These are phyloP conservation scores for Parambassis ranga DNA, from an alignment of 2,797 vertebrate species.

Conservation along the genomic window DNA sequence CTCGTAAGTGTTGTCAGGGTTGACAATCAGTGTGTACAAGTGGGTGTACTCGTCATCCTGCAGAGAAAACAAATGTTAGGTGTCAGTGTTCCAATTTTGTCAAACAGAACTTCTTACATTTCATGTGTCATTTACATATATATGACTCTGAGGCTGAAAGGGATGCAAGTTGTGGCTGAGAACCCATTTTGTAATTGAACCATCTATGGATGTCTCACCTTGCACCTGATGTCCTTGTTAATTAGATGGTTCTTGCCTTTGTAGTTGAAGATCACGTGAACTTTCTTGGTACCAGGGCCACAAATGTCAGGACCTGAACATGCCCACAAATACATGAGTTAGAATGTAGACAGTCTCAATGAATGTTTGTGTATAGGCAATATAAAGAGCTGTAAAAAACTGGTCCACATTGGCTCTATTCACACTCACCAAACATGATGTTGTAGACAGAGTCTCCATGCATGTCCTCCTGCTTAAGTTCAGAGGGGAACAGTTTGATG, in stretches of 20 bases:
- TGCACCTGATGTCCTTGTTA: constrained; percentile 88
- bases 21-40: constrained; percentile 86
- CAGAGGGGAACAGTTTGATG: constrained; percentile 84
- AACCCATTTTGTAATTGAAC: no score
- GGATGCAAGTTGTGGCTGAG: no score
- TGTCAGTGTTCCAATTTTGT: not conserved
- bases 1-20: constrained; percentile 86
- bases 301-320: constrained; percentile 88
- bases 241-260: constrained; percentile 89
- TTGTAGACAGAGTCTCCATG: constrained; percentile 85
- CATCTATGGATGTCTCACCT: constrained; percentile 70
- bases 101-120: not conserved
- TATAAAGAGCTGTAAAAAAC: not conserved
- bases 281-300: constrained; percentile 89
- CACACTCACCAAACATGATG: constrained; percentile 84
- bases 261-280: constrained; percentile 88
- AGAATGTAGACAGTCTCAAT: not conserved
- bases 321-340: not conserved
- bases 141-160: no score
- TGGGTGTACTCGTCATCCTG: constrained; percentile 88
- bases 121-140: not conserved
- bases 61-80: not conserved
- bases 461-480: constrained; percentile 82
- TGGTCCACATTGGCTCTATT: not conserved
- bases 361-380: not conserved